Conservation (phyloP, 2,113 vertebrate genomes). For the Cathartes aura region DNA sequence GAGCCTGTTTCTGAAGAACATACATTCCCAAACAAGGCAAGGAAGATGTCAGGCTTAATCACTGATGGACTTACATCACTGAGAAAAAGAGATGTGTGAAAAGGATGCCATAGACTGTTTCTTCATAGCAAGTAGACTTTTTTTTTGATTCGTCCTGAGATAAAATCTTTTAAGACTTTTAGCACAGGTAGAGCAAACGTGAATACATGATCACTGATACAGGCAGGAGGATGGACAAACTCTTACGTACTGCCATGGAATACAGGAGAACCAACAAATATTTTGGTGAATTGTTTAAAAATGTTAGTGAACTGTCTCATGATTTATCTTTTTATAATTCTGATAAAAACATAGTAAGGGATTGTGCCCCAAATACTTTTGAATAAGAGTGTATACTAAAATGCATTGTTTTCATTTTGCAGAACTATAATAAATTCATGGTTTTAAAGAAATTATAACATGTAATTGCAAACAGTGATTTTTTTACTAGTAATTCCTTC, state of each 20-base stretch:
- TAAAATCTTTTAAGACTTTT: background rate
- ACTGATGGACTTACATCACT: background rate
- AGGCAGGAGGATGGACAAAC: background rate
- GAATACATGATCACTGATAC: background rate
- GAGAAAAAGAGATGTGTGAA: background rate
- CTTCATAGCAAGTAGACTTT: background rate
- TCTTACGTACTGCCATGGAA: background rate
- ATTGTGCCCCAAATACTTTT: background rate
- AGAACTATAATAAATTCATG: background rate
- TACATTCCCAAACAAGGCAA: background rate
- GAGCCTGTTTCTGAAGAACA: background rate
- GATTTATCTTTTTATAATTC: background rate
- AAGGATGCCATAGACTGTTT: background rate
- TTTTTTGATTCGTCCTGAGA: background rate
- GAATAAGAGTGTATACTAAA: background rate
- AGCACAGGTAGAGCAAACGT: background rate
- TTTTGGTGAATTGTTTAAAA: background rate
- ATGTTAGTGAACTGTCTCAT: background rate
- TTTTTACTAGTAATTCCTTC: background rate
- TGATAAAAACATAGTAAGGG: background rate
- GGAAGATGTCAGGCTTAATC: background rate
- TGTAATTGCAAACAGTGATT: background rate
- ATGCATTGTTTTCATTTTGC: background rate
- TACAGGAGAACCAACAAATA: background rate
- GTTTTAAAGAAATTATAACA: background rate